phyloP scores from a whole-genome alignment of 2,888 invertebrate genomes.

The Drosophila nr. medialis region DNA sequence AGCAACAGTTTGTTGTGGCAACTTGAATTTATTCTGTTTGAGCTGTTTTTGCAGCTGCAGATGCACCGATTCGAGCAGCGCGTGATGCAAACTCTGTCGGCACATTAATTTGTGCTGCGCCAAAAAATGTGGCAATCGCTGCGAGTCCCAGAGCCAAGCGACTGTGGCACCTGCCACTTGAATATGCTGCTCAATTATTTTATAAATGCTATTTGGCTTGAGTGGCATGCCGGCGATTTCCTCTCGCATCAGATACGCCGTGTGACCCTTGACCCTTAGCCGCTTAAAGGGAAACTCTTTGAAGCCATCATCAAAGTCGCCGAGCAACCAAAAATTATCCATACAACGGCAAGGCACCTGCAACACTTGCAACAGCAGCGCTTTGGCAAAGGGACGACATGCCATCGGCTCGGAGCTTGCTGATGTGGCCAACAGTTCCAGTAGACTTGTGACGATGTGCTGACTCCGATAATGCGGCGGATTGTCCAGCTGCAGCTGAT shows the following conservation, averaged over 20 bases:
- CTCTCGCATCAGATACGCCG: conserved; percentile 17
- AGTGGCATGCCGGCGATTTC: neutral
- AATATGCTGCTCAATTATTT: conserved; percentile 36
- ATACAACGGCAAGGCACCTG: conserved; percentile 35
- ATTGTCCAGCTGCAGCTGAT: neutral
- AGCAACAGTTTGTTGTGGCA: neutral
- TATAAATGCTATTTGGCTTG: conserved; percentile 8
- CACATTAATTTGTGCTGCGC: neutral
- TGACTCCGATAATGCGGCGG: conserved; percentile 23
- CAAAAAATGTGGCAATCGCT: conserved; percentile 24
- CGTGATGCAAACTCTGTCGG: conserved; percentile 12
- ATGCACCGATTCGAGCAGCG: conserved; percentile 16
- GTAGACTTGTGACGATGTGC: conserved; percentile 8
- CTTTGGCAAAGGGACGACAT: conserved; percentile 2
- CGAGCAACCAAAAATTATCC: conserved; percentile 49
- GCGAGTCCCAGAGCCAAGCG: conserved; percentile 30
- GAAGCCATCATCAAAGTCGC: conserved; percentile 36
- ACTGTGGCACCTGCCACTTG: conserved; percentile 2
- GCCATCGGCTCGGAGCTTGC: neutral
- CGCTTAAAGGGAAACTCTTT: conserved; percentile 31
- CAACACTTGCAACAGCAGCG: conserved; percentile 42
- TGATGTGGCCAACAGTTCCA: neutral
- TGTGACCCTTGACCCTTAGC: neutral
- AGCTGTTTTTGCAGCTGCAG: conserved; percentile 14
- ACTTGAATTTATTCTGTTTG: neutral